Percentiles rank a stretch among this genome's conserved stretches.
These are phyloP conservation scores for Aurelia aurita complex sp. Pacific DNA, from an alignment of 30 jellyfish, hydroid and myxozoan species.

Conservation along the genomic window DNA sequence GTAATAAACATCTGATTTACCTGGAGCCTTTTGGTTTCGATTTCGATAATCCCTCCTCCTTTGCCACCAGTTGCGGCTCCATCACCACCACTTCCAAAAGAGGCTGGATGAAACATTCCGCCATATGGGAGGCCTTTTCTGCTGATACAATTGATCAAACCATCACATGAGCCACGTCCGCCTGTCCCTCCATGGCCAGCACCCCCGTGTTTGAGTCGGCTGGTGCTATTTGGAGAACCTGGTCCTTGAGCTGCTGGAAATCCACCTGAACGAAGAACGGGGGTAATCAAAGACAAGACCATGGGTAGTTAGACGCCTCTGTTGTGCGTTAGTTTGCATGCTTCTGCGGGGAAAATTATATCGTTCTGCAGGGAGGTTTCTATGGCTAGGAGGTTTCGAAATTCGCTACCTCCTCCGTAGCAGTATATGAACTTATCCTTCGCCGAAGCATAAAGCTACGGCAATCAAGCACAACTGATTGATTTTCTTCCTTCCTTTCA, in stretches of 20 bases:
- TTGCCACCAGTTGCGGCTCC: constrained; percentile 54
- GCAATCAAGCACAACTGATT: too few relatives aligned
- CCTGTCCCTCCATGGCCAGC: constrained; percentile 80
- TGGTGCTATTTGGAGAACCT: constrained; percentile 56
- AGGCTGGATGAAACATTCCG: constrained; percentile 16
- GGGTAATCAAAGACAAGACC: too few relatives aligned
- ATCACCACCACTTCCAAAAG: constrained; percentile 74
- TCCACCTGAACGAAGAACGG: constrained; percentile 22
- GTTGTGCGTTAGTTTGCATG: too few relatives aligned
- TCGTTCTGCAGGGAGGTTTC: too few relatives aligned
- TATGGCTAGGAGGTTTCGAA: too few relatives aligned
- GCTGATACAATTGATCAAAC: constrained; percentile 45
- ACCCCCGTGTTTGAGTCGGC: constrained; percentile 60
- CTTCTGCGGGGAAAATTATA: too few relatives aligned
- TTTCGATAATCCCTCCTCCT: constrained; percentile 53
- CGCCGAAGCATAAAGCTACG: too few relatives aligned
- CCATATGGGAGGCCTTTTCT: constrained; percentile 72
- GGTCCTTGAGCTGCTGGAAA: constrained; percentile 37
- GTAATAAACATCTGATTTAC: not conserved
- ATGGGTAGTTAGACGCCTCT: too few relatives aligned
- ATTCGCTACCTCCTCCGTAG: too few relatives aligned
- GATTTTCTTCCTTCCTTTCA: too few relatives aligned
- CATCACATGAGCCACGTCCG: constrained; percentile 72
- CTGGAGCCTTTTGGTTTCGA: constrained; percentile 26
- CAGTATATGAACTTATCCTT: too few relatives aligned